These are phyloP conservation scores for Ypsolopha scabrella DNA, from an alignment of 2,888 invertebrate species.

Conservation along the genomic window DNA sequence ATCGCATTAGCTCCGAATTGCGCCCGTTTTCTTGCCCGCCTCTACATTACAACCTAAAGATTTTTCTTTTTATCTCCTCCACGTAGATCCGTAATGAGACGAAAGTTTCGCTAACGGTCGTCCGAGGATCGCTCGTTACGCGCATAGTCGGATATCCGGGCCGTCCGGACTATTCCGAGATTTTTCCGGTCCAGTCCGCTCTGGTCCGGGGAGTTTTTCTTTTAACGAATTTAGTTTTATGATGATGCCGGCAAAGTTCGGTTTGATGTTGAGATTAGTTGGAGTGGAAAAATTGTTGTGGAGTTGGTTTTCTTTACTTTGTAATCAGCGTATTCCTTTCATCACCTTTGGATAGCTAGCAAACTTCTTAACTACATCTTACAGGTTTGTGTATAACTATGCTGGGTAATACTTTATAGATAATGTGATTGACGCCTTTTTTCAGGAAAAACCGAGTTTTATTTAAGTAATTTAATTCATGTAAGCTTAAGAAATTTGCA, in stretches of 20 bases:
- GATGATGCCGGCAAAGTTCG: background rate
- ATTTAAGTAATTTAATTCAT: too few species aligned
- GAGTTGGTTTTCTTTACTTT: too few species aligned
- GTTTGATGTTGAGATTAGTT: background rate
- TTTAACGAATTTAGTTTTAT: slow-evolving; percentile 28
- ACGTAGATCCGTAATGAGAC: slow-evolving; percentile 42
- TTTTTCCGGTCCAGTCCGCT: too few species aligned
- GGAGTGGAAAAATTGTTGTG: too few species aligned
- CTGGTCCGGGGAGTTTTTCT: slow-evolving; percentile 25
- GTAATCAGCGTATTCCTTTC: too few species aligned
- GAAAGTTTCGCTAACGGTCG: slow-evolving; percentile 28
- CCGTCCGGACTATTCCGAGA: background rate
- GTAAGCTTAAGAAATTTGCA: too few species aligned
- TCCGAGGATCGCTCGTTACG: slow-evolving; percentile 2
- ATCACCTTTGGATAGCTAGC: too few species aligned
- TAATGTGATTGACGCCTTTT: too few species aligned
- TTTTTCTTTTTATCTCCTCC: slow-evolving; percentile 43
- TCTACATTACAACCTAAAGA: slow-evolving; percentile 29
- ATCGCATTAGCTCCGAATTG: background rate
- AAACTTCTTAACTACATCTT: too few species aligned
- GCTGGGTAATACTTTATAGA: too few species aligned
- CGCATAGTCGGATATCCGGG: slow-evolving; percentile 1
- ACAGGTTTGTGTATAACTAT: too few species aligned
- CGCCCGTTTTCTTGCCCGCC: slow-evolving; percentile 10
- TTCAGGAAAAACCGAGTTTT: too few species aligned